Conservation (phyloP, 2,888 invertebrate genomes). For the Zelleria hepariella region DNA sequence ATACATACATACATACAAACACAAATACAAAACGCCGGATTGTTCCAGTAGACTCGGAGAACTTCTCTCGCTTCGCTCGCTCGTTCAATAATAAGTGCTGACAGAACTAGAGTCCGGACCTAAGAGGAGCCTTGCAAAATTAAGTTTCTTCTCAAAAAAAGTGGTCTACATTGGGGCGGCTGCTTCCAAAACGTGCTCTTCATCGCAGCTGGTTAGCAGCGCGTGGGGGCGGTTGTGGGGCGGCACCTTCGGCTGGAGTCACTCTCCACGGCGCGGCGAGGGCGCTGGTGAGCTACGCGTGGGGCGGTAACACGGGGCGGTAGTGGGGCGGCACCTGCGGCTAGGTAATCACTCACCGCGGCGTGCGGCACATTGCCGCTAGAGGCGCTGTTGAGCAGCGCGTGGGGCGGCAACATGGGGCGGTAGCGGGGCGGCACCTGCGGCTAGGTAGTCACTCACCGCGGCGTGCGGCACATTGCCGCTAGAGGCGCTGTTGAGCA, state of each 20-base stretch:
- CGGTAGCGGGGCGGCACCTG: slow-evolving; percentile 68
- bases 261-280: slow-evolving; percentile 71
- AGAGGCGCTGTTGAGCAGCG: slow-evolving; percentile 72
- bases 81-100: not conserved
- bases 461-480: no score
- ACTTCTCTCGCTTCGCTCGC: no score
- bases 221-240: no score
- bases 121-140: no score
- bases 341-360: slow-evolving; percentile 36
- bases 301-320: slow-evolving; percentile 56
- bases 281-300: slow-evolving; percentile 70
- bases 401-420: slow-evolving; percentile 56
- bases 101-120: no score
- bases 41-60: no score
- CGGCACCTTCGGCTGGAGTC: not conserved
- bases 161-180: no score
- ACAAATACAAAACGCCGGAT: no score
- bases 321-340: not conserved
- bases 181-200: no score
- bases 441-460: slow-evolving; percentile 77
- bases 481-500: slow-evolving; percentile 73
- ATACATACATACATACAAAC: not conserved
- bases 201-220: no score
- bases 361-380: no score
- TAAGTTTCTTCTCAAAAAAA: no score